Conservation (phyloP, 2,797 vertebrate genomes). For the Sebastes oblongus region DNA sequence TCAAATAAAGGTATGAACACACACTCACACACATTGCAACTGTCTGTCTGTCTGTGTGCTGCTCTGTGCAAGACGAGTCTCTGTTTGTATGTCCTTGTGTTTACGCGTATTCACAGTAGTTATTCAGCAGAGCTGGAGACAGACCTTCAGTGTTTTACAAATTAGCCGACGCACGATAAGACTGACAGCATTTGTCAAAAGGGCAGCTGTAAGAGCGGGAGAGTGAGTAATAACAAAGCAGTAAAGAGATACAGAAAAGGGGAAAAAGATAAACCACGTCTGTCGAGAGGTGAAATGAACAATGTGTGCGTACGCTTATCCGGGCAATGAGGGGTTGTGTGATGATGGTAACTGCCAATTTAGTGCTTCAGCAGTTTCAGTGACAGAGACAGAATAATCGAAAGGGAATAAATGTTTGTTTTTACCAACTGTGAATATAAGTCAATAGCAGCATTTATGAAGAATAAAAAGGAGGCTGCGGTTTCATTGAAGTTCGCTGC, state of each 20-base stretch:
- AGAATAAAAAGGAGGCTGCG: not conserved
- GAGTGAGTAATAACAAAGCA: not conserved
- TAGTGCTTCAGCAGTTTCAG: slow-evolving; percentile 46
- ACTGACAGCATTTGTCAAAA: slow-evolving; percentile 27
- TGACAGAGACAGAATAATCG: slow-evolving; percentile 20
- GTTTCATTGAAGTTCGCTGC: not conserved
- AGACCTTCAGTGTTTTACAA: slow-evolving; percentile 37
- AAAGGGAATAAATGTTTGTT: slow-evolving; percentile 20
- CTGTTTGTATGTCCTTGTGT: not conserved
- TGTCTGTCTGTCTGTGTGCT: not conserved
- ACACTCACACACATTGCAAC: not conserved
- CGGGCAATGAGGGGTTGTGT: slow-evolving; percentile 14
- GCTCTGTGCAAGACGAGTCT: not conserved
- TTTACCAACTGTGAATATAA: not conserved
- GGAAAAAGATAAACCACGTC: slow-evolving; percentile 14
- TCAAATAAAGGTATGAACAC: slow-evolving; percentile 61
- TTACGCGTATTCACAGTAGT: not conserved
- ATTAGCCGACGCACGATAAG: slow-evolving; percentile 33
- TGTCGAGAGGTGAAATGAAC: slow-evolving; percentile 28
- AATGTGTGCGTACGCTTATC: slow-evolving; percentile 8
- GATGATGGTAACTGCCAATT: slow-evolving; percentile 54
- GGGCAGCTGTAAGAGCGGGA: slow-evolving; percentile 25
- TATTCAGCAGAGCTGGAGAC: slow-evolving; percentile 32
- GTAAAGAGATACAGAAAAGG: not conserved
- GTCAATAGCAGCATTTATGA: not conserved